Percentiles rank a stretch among this genome's conserved stretches.
These are phyloP conservation scores for Drosophila grimshawi DNA, from an alignment of 1,140 invertebrate genomes.

Conservation along the genomic window DNA sequence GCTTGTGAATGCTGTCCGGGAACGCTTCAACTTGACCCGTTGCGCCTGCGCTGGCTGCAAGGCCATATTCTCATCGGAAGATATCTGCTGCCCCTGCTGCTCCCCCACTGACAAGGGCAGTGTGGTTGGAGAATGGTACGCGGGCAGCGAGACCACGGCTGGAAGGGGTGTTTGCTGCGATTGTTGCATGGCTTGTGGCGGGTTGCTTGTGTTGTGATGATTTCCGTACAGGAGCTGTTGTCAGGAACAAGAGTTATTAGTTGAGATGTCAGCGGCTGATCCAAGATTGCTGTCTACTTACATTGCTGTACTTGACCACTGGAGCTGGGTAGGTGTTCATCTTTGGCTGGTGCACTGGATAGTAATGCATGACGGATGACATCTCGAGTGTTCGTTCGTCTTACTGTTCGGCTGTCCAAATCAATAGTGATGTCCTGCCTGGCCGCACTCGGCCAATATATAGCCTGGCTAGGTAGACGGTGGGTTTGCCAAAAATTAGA, in stretches of 20 bases:
- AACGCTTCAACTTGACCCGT: constrained; percentile 76
- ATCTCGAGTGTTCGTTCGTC: constrained; percentile 34
- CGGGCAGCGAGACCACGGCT: constrained; percentile 6
- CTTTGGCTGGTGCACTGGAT: constrained; percentile 72
- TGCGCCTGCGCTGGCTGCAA: constrained; percentile 55
- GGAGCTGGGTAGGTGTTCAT: constrained; percentile 49
- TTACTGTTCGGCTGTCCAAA: constrained; percentile 45
- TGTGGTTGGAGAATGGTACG: constrained; percentile 34
- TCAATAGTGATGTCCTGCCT: constrained; percentile 50
- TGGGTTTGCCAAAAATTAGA: constrained; percentile 27
- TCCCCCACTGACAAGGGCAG: constrained; percentile 30
- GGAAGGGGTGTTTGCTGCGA: constrained; percentile 3
- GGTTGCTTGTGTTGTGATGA: constrained; percentile 21
- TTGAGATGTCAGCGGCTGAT: no score
- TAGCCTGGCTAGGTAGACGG: constrained; percentile 60
- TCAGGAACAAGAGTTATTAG: neutral
- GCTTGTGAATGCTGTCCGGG: constrained; percentile 92
- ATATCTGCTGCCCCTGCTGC: constrained; percentile 54
- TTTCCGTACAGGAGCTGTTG: constrained; percentile 54
- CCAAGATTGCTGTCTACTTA: constrained; percentile 30
- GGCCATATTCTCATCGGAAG: constrained; percentile 70
- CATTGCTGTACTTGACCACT: constrained; percentile 63
- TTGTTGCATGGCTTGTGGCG: constrained; percentile 28
- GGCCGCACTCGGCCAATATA: constrained; percentile 50
- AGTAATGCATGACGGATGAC: constrained; percentile 82